phyloP scores from a whole-genome alignment of 92 coral and sea anemone species.

The Montipora capitata region DNA sequence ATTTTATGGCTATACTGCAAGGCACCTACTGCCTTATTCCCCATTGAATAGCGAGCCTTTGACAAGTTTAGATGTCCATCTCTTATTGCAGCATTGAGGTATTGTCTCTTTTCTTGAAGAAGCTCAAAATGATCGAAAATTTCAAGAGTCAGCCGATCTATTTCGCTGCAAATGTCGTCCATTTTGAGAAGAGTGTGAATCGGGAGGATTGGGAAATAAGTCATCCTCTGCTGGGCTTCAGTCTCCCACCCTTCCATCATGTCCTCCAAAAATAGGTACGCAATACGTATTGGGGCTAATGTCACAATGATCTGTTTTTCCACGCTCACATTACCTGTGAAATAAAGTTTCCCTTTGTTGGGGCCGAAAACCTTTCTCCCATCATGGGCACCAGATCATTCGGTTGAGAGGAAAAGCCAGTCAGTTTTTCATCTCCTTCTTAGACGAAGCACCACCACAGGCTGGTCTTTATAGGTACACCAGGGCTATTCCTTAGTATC shows the following conservation, averaged over 20 bases:
- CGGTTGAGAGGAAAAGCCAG: no score
- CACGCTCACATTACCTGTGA: no score
- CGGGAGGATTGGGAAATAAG: background rate
- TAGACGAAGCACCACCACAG: no score
- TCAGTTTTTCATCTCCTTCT: no score
- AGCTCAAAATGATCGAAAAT: conserved; percentile 89
- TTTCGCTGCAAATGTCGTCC: conserved; percentile 84
- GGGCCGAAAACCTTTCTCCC: no score
- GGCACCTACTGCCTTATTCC: conserved; percentile 92
- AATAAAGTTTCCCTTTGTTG: no score
- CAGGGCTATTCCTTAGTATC: no score
- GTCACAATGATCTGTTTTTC: no score
- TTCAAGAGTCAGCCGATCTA: conserved; percentile 79
- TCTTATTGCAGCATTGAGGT: conserved; percentile 79
- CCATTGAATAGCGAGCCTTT: conserved; percentile 98
- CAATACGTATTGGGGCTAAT: background rate
- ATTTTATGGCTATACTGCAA: conserved; percentile 88
- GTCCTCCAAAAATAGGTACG: background rate
- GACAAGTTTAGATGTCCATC: conserved; percentile 93
- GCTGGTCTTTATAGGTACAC: no score
- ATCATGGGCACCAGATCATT: no score
- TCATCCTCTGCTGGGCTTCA: no score
- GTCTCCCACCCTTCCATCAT: background rate
- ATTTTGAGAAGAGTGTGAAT: conserved; percentile 54
- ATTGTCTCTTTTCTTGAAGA: conserved; percentile 73